Percentiles rank a stretch among this genome's conserved stretches.
These are phyloP conservation scores for Hirtodrosophila trivittata DNA, from an alignment of 2,888 invertebrate species.

Conservation along the genomic window DNA sequence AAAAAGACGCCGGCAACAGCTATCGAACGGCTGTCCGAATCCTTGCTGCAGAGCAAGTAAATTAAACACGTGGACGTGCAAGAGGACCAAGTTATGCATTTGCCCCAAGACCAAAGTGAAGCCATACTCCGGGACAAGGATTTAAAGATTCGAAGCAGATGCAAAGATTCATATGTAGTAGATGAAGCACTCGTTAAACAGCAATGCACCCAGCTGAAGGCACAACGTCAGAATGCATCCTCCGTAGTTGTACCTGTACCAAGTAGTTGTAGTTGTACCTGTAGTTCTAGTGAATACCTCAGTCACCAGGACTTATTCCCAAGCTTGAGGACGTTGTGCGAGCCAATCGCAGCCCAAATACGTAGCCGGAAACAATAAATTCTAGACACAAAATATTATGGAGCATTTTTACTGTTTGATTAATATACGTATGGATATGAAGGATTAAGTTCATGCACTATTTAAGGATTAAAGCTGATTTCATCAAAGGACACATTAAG, in stretches of 20 bases:
- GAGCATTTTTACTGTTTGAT: conserved; percentile 26
- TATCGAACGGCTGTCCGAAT: conserved; percentile 74
- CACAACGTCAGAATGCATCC: conserved; percentile 52
- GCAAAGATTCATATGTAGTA: not conserved
- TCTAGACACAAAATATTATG: conserved; percentile 24
- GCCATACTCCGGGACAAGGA: not conserved
- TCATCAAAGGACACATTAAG: not conserved
- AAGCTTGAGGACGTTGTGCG: conserved; percentile 63
- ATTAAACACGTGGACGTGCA: not conserved
- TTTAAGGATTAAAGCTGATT: not conserved
- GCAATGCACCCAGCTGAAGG: conserved; percentile 56
- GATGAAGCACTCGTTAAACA: conserved; percentile 57
- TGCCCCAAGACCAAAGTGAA: conserved; percentile 31
- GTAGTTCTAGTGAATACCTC: conserved; percentile 16
- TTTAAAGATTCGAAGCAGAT: not conserved
- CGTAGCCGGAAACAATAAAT: conserved; percentile 53
- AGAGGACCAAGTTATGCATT: conserved; percentile 54
- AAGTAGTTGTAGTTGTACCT: conserved; percentile 13
- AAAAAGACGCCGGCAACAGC: conserved; percentile 61
- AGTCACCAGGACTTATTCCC: not conserved
- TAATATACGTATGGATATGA: conserved; percentile 22
- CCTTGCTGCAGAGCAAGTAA: conserved; percentile 69
- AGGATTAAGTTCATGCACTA: conserved; percentile 11
- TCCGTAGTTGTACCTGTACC: conserved; percentile 26
- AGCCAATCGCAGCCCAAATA: conserved; percentile 45